Conservation (phyloP, 1,140 invertebrate species). For the Microplitis mediator region DNA sequence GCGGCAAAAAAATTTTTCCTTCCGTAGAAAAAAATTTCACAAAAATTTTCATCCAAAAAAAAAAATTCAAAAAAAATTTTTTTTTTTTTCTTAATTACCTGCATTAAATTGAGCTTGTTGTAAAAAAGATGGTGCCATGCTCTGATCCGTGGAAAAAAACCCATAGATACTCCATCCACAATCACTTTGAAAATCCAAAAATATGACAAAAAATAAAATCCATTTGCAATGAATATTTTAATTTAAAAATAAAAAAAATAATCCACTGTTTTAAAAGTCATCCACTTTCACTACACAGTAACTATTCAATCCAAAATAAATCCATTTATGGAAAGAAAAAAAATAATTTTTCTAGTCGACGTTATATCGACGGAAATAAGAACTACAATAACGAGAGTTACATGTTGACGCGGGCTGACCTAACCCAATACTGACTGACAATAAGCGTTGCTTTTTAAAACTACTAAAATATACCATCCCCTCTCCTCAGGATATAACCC, state of each 20-base stretch:
- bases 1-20: too few relatives aligned
- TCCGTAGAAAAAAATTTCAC: neutral
- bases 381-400: slow-evolving; percentile 9
- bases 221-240: neutral
- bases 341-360: neutral
- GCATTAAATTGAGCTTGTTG: slow-evolving; percentile 52
- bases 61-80: neutral
- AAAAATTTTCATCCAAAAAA: neutral
- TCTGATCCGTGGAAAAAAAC: slow-evolving; percentile 45
- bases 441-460: slow-evolving; percentile 33
- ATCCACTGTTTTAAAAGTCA: neutral
- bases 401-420: slow-evolving; percentile 55
- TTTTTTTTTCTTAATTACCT: slow-evolving; percentile 51
- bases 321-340: slow-evolving; percentile 5
- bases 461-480: slow-evolving; percentile 48
- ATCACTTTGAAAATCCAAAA: neutral
- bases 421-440: slow-evolving; percentile 59
- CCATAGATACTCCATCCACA: slow-evolving; percentile 52
- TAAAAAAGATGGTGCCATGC: slow-evolving; percentile 55
- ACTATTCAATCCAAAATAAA: too few relatives aligned
- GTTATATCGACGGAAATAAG: neutral
- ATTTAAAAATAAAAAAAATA: neutral
- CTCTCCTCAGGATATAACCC: slow-evolving; percentile 22
- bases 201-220: neutral
- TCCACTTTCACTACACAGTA: neutral